A percentile compares a stretch with the other conserved stretches of the same genome.
These are phyloP conservation scores for Sphaerolaimus hirsutus DNA, from an alignment of 2,888 invertebrate genomes.

Conservation along the genomic window DNA sequence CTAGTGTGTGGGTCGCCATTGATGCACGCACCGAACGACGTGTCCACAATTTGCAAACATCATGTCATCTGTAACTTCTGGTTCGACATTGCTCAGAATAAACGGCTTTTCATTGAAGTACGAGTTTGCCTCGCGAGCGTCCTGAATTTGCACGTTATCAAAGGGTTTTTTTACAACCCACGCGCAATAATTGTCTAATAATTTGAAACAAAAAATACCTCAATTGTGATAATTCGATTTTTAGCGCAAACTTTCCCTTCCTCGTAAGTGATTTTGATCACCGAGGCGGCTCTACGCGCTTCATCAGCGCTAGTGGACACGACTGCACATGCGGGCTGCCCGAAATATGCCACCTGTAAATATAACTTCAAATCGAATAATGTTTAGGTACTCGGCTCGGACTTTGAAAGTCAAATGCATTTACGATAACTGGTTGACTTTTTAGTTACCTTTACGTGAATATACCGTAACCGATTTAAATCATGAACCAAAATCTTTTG, in stretches of 20 bases:
- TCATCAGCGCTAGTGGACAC: constrained; percentile 8
- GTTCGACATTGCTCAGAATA: constrained; percentile 21
- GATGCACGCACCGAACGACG: neutral
- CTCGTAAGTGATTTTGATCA: no score
- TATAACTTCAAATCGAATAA: constrained; percentile 36
- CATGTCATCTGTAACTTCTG: neutral
- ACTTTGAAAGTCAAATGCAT: constrained; percentile 44
- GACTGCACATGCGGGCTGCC: constrained; percentile 16
- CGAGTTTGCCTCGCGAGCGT: constrained; percentile 11
- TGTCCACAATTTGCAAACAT: neutral
- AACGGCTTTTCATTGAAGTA: constrained; percentile 6
- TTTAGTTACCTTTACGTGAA: neutral
- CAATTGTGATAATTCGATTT: no score
- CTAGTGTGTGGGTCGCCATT: neutral
- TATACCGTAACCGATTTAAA: no score
- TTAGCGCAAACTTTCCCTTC: no score
- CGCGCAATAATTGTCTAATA: no score
- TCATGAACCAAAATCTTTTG: no score
- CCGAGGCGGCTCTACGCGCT: neutral
- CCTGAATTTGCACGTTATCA: no score
- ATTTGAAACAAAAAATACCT: no score
- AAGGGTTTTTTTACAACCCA: no score
- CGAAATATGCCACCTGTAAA: constrained; percentile 31
- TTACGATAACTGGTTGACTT: no score
- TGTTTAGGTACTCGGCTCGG: constrained; percentile 61